These are phyloP conservation scores for Dolichopus griseipennis DNA, from an alignment of 2,888 invertebrate species.

Conservation along the genomic window DNA sequence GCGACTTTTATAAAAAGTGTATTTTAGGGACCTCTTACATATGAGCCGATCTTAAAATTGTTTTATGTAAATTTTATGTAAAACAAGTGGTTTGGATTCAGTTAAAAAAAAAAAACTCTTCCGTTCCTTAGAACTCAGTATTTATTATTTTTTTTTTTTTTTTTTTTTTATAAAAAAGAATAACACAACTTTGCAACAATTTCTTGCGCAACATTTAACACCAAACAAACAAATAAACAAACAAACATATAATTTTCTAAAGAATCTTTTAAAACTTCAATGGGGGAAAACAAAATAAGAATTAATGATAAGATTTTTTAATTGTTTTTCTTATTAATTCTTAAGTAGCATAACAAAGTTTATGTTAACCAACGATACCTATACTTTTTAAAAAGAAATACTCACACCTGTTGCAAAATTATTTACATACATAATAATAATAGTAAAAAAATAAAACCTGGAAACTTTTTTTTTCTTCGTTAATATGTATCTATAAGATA, in stretches of 20 bases:
- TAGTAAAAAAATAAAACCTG: too few relatives aligned
- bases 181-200: background rate
- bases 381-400: background rate
- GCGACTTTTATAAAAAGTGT: too few relatives aligned
- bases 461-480: too few relatives aligned
- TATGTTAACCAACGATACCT: too few relatives aligned
- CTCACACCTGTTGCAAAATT: background rate
- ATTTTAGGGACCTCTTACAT: too few relatives aligned
- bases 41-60: too few relatives aligned
- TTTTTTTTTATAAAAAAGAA: background rate
- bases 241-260: too few relatives aligned
- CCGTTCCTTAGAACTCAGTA: background rate
- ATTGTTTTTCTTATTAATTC: background rate
- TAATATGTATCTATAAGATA: too few relatives aligned
- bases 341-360: background rate
- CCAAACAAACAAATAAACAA: background rate
- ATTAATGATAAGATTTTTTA: background rate
- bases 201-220: constrained; percentile 2
- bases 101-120: background rate
- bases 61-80: background rate
- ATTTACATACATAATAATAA: background rate
- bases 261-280: too few relatives aligned
- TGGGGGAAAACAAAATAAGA: background rate
- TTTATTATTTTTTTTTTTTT: background rate
- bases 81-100: too few relatives aligned